A percentile compares a stretch with the other conserved stretches of the same genome.
phyloP scores from a whole-genome alignment of 2,888 invertebrate genomes.

The Melipona bicolor region DNA sequence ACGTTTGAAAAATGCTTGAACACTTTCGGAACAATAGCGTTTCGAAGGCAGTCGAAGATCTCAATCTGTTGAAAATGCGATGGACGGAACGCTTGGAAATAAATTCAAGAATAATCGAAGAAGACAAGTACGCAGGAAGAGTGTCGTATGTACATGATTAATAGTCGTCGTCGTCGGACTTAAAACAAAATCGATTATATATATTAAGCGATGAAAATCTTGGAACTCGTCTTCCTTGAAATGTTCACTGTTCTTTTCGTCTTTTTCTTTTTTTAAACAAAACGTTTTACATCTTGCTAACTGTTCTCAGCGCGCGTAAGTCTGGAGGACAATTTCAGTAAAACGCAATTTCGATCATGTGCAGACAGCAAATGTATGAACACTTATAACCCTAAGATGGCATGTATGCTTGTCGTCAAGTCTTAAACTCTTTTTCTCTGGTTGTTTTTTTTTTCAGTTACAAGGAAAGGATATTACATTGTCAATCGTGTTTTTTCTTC shows the following conservation, averaged over 20 bases:
- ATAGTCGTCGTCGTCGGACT: neutral
- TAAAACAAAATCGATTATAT: slow-evolving; percentile 10
- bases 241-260: neutral
- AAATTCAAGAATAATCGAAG: slow-evolving; percentile 47
- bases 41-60: slow-evolving; percentile 52
- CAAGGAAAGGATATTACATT: slow-evolving; percentile 61
- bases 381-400: slow-evolving; percentile 74
- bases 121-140: slow-evolving; percentile 48
- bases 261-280: neutral
- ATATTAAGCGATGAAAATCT: neutral
- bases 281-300: slow-evolving; percentile 25
- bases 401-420: slow-evolving; percentile 72
- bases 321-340: slow-evolving; percentile 45
- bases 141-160: slow-evolving; percentile 35
- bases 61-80: slow-evolving; percentile 46
- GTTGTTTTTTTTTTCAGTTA: slow-evolving; percentile 48
- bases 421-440: slow-evolving; percentile 37
- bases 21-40: slow-evolving; percentile 21
- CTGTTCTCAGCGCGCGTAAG: slow-evolving; percentile 48
- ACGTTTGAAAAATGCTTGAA: slow-evolving; percentile 23
- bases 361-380: slow-evolving; percentile 75
- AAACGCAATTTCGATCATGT: slow-evolving; percentile 74
- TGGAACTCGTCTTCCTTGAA: neutral
- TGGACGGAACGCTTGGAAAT: slow-evolving; percentile 71
- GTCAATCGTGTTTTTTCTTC: slow-evolving; percentile 32